Evolutionary conservation across 2,797 vertebrate species (phyloP).

Genomic region (Pantherophis vulpinus): DNA sequence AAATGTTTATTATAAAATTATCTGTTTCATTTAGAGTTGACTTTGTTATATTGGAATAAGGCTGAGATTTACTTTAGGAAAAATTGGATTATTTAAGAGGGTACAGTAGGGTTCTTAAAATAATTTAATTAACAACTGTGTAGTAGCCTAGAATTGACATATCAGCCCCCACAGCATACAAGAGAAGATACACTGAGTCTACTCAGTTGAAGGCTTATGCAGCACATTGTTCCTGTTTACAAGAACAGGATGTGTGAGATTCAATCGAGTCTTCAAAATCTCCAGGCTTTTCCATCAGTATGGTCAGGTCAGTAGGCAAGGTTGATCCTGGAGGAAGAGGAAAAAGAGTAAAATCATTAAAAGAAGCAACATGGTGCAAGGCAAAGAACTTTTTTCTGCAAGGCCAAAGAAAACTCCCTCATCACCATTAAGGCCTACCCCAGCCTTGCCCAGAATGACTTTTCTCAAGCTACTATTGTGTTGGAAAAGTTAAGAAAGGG

Average conservation of each 20-base stretch:
- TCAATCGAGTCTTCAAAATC: slow-evolving; percentile 55
- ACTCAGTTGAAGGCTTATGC: slow-evolving; percentile 41
- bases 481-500: not conserved
- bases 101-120: slow-evolving; percentile 39
- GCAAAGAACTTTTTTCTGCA: not conserved
- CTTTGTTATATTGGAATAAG: slow-evolving; percentile 46
- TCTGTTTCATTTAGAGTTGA: slow-evolving; percentile 34
- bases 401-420: not conserved
- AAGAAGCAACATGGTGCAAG: slow-evolving; percentile 18
- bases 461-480: not conserved
- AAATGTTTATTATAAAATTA: slow-evolving; percentile 66
- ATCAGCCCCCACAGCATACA: slow-evolving; percentile 46
- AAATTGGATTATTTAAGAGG: slow-evolving; percentile 25
- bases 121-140: slow-evolving; percentile 45
- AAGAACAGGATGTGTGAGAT: slow-evolving; percentile 62
- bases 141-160: slow-evolving; percentile 29
- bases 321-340: slow-evolving; percentile 51
- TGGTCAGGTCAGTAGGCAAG: slow-evolving; percentile 46
- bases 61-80: slow-evolving; percentile 35
- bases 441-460: not conserved
- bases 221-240: slow-evolving; percentile 39
- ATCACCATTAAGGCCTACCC: not conserved
- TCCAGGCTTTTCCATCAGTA: slow-evolving; percentile 63
- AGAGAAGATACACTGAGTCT: slow-evolving; percentile 18
- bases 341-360: slow-evolving; percentile 13